Evolutionary conservation across 2,113 vertebrate species (phyloP).

Genomic region (Gavialis gangeticus): DNA sequence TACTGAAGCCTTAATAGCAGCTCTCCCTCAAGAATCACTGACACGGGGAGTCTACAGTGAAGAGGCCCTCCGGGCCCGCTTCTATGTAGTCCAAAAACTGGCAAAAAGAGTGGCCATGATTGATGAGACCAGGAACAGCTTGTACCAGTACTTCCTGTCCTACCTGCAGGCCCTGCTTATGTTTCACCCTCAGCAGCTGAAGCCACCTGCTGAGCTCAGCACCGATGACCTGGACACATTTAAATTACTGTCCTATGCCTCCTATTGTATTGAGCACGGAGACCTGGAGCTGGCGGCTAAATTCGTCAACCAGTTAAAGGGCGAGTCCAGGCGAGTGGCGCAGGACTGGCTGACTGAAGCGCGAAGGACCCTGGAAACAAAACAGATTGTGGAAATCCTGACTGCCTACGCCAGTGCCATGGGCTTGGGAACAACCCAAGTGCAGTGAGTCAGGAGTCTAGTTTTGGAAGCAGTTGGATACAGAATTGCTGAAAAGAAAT

Average conservation of each 20-base stretch:
- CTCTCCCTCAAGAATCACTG: constrained; percentile 89
- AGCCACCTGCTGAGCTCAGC: constrained; percentile 85
- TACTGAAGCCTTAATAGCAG: constrained; percentile 83
- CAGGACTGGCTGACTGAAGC: constrained; percentile 95
- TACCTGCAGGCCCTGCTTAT: constrained; percentile 93
- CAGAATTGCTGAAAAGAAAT: neutral
- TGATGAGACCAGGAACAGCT: constrained; percentile 92
- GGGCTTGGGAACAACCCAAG: constrained; percentile 92
- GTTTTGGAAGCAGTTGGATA: neutral
- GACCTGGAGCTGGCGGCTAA: constrained; percentile 96
- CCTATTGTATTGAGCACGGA: constrained; percentile 93
- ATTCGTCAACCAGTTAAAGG: constrained; percentile 93
- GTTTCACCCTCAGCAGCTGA: constrained; percentile 85
- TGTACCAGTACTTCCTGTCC: constrained; percentile 97
- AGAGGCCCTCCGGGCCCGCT: constrained; percentile 90
- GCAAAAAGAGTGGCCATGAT: constrained; percentile 92
- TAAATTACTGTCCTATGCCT: constrained; percentile 92
- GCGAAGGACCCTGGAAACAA: constrained; percentile 93
- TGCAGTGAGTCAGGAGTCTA: constrained; percentile 62
- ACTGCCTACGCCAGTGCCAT: constrained; percentile 93
- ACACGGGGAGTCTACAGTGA: constrained; percentile 92
- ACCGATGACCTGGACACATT: constrained; percentile 89
- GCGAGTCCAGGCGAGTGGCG: constrained; percentile 91
- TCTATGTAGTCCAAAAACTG: constrained; percentile 87
- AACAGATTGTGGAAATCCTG: constrained; percentile 90